Evolutionary conservation across 2,797 vertebrate species (phyloP), one percentile per base, ranked within the genome.

Genomic region (Ptychobarbus kaznakovi): DNA sequence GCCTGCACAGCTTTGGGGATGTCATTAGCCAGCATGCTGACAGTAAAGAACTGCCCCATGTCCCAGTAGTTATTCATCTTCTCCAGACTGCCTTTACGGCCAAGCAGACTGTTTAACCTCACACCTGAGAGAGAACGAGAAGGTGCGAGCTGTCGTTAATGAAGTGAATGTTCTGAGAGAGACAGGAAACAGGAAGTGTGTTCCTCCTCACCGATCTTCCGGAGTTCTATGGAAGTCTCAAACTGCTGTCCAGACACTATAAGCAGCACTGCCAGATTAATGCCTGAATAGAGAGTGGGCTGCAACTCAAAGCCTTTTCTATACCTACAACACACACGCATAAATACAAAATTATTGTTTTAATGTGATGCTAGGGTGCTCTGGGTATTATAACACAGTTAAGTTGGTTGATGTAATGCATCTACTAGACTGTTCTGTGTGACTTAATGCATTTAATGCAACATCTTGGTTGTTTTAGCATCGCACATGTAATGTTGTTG

Each of bases 41-140:
- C 95, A 0, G 92, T 97, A 92, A 99, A 97, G 93, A 98, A 98
- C 91, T 98, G 97, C 74, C 97, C 97, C 66, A 99, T 96, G 11
- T 99, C 98, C 97, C 98, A 99, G 94, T 98, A 99, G 92, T 95
- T 98, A 89, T 96, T 97, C 96, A 99, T 98, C 92, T 98, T 98
- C 91, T 98, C 97, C 92, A 99, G 92, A 87, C 96, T 98, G 75
- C 98, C 98, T 94, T 99, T 99, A 82, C 96, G 96, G 63, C 97
- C 97, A 91, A 99, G 91, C 82, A 99, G 94, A 91, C 96, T 98
- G 94, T 98, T 98, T 87, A 99, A 87, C 40, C 95, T 93, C 80
- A 98, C 96, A 91, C 98, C 98, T 99, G 90, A 82, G 12, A 88
- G 22, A 53, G 28, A 49, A 74, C 9, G 2, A 70, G 40, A 65